Percentiles rank a stretch among this genome's conserved stretches.
Evolutionary conservation across 2,888 invertebrate genomes (phyloP).

Genomic region (Saturnia pavonia): DNA sequence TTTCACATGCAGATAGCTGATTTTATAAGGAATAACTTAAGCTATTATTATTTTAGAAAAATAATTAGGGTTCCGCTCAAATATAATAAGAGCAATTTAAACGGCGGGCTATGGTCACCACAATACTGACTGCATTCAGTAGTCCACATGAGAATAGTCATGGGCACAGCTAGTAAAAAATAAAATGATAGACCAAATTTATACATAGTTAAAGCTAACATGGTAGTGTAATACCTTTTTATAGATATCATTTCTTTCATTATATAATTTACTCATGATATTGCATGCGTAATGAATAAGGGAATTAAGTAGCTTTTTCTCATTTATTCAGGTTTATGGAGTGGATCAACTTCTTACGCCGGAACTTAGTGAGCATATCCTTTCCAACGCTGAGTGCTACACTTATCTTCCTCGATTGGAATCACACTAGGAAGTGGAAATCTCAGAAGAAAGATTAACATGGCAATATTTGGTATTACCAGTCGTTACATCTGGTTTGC

Average conservation of each 20-base stretch:
- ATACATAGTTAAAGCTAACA: neutral
- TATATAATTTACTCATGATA: neutral
- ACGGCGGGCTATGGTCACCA: too few relatives aligned
- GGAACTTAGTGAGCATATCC: slow-evolving; percentile 85
- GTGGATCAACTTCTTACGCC: slow-evolving; percentile 73
- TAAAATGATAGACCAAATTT: too few relatives aligned
- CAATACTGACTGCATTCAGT: too few relatives aligned
- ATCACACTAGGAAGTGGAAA: slow-evolving; percentile 88
- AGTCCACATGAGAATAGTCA: too few relatives aligned
- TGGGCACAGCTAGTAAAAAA: too few relatives aligned
- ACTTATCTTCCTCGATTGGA: slow-evolving; percentile 87
- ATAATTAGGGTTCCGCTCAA: too few relatives aligned
- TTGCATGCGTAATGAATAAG: neutral
- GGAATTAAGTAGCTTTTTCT: neutral
- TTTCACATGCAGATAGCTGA: too few relatives aligned
- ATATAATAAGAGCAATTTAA: too few relatives aligned
- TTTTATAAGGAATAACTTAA: too few relatives aligned
- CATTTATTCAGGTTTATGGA: slow-evolving; percentile 74
- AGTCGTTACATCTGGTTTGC: slow-evolving; percentile 72
- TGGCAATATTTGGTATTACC: slow-evolving; percentile 82
- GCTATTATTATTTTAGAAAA: too few relatives aligned
- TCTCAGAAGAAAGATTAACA: slow-evolving; percentile 58
- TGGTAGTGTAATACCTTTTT: neutral
- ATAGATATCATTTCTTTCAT: neutral
- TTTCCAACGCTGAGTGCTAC: slow-evolving; percentile 83